These are phyloP conservation scores for Perca flavescens DNA, from an alignment of 2,113 vertebrate species.

Conservation along the genomic window DNA sequence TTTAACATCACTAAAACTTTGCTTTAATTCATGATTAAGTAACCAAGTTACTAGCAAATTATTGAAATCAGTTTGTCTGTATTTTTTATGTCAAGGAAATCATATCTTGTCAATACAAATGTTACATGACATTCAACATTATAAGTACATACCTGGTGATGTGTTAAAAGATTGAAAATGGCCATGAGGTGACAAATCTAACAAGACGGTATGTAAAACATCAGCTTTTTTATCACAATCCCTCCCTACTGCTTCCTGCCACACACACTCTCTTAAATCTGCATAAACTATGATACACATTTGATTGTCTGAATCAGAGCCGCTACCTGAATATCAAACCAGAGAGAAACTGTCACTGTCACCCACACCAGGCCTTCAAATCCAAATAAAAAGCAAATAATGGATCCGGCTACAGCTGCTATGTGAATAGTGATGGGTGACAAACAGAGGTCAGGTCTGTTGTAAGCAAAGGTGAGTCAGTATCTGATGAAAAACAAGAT, in stretches of 20 bases:
- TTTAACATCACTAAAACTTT: constrained; percentile 10
- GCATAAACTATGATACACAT: constrained; percentile 61
- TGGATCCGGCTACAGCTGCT: constrained; percentile 7
- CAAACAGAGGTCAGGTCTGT: constrained; percentile 18
- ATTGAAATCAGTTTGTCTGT: constrained; percentile 15
- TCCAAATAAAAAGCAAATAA: constrained; percentile 41
- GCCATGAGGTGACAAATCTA: constrained; percentile 29
- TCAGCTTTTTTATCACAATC: constrained; percentile 36
- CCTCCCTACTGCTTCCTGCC: constrained; percentile 27
- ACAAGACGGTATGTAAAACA: constrained; percentile 8
- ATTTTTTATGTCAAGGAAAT: constrained; percentile 29
- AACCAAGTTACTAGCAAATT: constrained; percentile 8
- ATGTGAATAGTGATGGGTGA: constrained; percentile 23
- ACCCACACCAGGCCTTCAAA: constrained; percentile 26
- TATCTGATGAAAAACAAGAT: constrained; percentile 25
- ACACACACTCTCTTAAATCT: constrained; percentile 48
- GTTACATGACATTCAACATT: constrained; percentile 39
- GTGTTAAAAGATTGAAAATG: constrained; percentile 11
- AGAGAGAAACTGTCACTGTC: constrained; percentile 40
- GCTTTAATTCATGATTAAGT: constrained; percentile 4
- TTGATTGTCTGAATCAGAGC: constrained; percentile 82
- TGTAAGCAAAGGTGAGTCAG: constrained; percentile 23
- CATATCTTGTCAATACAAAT: constrained; percentile 36
- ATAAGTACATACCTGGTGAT: constrained; percentile 19
- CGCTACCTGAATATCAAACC: constrained; percentile 72